These are phyloP conservation scores for Synchiropus splendidus DNA, from an alignment of 2,113 vertebrate genomes.

Conservation along the genomic window DNA sequence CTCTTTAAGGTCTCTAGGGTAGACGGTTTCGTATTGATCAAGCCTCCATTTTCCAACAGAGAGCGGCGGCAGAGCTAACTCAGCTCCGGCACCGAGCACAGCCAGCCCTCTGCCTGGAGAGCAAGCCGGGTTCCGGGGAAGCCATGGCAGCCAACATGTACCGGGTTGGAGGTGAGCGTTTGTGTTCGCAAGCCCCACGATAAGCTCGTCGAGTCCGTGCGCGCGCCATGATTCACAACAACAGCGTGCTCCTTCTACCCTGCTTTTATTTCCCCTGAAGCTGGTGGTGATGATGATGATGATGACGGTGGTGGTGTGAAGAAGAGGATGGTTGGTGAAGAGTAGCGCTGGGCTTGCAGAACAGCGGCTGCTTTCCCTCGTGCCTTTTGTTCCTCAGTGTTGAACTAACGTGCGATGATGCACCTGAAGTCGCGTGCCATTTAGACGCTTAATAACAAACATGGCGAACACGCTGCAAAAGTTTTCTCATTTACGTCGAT, in stretches of 20 bases:
- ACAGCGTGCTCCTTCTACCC: conserved; percentile 43
- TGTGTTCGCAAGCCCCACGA: too few species aligned
- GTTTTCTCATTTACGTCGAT: conserved; percentile 22
- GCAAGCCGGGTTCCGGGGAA: conserved; percentile 68
- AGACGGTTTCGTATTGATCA: conserved; percentile 72
- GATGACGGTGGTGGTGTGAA: conserved; percentile 43
- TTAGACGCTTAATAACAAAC: neutral
- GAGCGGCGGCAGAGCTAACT: conserved; percentile 62
- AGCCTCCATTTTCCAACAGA: conserved; percentile 81
- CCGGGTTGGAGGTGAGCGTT: conserved; percentile 76
- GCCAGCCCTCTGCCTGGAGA: conserved; percentile 68
- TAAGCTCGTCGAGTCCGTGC: conserved; percentile 28
- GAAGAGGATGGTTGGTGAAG: conserved; percentile 64
- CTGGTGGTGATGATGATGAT: conserved; percentile 43
- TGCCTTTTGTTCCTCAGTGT: conserved; percentile 17
- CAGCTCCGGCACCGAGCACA: conserved; percentile 53
- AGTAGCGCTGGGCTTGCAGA: conserved; percentile 31
- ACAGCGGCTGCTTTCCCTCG: conserved; percentile 15
- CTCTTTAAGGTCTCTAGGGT: conserved; percentile 68
- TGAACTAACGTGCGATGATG: conserved; percentile 11
- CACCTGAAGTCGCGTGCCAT: conserved; percentile 9
- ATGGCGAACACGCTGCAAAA: conserved; percentile 29
- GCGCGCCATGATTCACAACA: conserved; percentile 26
- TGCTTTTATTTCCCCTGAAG: conserved; percentile 59
- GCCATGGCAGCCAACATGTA: conserved; percentile 81